phyloP scores from a whole-genome alignment of 2,888 invertebrate species.

The Digitonthophagus gazella region DNA sequence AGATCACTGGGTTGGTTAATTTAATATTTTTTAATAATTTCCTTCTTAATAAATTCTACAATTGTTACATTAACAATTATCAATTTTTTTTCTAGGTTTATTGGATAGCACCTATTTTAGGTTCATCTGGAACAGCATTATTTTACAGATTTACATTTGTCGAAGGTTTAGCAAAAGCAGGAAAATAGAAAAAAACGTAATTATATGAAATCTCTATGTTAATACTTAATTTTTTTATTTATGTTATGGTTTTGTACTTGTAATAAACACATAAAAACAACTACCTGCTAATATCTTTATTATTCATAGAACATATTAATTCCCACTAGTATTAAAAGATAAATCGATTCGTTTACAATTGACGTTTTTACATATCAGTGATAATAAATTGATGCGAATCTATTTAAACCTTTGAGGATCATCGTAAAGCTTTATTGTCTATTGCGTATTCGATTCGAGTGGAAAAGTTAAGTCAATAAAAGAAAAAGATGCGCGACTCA shows the following conservation, averaged over 20 bases:
- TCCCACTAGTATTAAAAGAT: too few species aligned
- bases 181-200: neutral
- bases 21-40: neutral
- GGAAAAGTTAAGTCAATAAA: neutral
- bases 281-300: too few species aligned
- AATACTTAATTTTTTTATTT: too few species aligned
- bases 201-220: too few species aligned
- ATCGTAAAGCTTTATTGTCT: neutral
- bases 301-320: too few species aligned
- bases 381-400: neutral
- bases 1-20: conserved; percentile 62
- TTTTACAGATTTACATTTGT: conserved; percentile 49
- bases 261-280: too few species aligned
- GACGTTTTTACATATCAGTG: neutral
- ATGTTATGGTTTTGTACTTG: too few species aligned
- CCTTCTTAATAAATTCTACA: neutral
- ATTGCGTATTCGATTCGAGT: neutral
- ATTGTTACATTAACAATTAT: neutral
- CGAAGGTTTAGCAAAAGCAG: conserved; percentile 5
- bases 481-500: neutral
- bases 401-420: neutral
- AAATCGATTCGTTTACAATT: too few species aligned
- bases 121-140: conserved; percentile 48
- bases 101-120: conserved; percentile 64
- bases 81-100: conserved; percentile 54